Evolutionary conservation across 2,888 invertebrate species (phyloP).

Genomic region (Pogonocherus hispidulus): DNA sequence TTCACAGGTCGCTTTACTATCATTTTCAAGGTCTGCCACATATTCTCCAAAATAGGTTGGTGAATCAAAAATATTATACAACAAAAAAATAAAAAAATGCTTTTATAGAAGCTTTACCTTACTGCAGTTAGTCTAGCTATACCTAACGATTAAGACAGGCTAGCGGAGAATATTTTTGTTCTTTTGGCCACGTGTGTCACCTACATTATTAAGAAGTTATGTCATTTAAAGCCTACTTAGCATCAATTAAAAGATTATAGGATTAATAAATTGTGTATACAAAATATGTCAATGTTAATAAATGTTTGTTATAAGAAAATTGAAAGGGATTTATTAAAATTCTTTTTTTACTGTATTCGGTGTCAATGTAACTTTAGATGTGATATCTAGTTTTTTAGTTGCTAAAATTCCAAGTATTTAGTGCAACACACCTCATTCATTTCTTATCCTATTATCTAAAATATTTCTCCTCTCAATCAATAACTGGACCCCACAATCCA

Average conservation of each 20-base stretch:
- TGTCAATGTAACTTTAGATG: background rate
- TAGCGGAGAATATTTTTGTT: background rate
- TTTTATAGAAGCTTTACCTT: too few relatives aligned
- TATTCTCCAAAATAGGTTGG: too few relatives aligned
- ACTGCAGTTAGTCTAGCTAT: too few relatives aligned
- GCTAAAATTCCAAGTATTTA: too few relatives aligned
- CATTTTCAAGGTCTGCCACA: too few relatives aligned
- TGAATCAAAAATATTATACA: too few relatives aligned
- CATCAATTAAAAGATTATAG: constrained; percentile 18
- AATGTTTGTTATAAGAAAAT: background rate
- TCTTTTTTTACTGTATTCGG: background rate
- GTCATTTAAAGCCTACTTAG: background rate
- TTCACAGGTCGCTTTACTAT: too few relatives aligned
- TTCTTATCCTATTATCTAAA: background rate
- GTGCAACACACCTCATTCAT: background rate
- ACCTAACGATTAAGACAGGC: too few relatives aligned
- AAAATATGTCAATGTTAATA: background rate
- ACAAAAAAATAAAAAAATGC: too few relatives aligned
- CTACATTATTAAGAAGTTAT: background rate
- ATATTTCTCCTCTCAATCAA: background rate
- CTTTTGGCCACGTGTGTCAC: background rate
- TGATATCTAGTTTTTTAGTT: too few relatives aligned
- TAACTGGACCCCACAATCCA: background rate
- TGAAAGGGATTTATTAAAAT: background rate
- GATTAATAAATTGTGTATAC: constrained; percentile 11